Evolutionary conservation across 2,888 invertebrate species (phyloP).

Genomic region (Vannuccia rotundouncinata): DNA sequence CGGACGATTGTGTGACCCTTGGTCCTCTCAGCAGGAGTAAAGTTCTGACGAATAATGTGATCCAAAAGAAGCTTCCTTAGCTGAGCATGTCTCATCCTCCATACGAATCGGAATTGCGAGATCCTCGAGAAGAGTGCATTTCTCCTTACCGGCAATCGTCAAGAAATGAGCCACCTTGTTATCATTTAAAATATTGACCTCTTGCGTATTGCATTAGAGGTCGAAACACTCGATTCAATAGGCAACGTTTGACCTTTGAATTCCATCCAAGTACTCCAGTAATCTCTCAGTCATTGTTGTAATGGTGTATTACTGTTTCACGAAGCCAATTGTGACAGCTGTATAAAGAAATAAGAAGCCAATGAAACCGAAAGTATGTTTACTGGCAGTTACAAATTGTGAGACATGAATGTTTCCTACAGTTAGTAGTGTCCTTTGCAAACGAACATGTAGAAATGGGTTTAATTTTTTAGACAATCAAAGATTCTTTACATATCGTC

Average conservation of each 20-base stretch:
- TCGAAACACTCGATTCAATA: neutral
- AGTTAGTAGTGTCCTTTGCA: neutral
- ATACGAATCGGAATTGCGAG: neutral
- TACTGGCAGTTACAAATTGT: slow-evolving; percentile 4
- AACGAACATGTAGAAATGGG: neutral
- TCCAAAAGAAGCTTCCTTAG: neutral
- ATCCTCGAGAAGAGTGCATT: neutral
- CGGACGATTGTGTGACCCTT: neutral
- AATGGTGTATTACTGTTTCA: neutral
- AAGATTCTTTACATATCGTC: neutral
- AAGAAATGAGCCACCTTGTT: neutral
- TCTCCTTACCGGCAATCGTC: neutral
- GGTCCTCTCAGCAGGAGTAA: neutral
- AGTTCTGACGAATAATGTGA: neutral
- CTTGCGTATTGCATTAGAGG: neutral
- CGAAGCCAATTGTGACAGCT: neutral
- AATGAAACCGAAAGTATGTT: neutral
- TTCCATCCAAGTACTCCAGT: neutral
- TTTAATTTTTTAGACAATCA: neutral
- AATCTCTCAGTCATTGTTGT: neutral
- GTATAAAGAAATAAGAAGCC: neutral
- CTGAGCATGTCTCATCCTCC: neutral
- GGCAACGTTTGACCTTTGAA: neutral
- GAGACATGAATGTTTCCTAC: neutral
- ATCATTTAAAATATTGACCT: neutral